These are phyloP conservation scores for Temnothorax unifasciatus DNA, from an alignment of 2,888 invertebrate species.

Conservation along the genomic window DNA sequence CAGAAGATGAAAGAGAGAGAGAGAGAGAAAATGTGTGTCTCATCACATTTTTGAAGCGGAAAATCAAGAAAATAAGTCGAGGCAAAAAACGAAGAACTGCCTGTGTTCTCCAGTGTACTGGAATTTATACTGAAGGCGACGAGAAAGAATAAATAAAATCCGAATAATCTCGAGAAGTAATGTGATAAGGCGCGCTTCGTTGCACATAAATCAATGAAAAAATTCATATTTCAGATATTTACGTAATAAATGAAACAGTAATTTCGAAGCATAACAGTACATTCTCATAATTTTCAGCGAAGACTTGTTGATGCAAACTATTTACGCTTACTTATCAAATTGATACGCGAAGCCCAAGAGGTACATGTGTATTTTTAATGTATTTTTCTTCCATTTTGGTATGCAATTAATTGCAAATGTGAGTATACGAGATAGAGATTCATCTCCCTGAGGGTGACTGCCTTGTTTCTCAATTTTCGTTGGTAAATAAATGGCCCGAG, in stretches of 20 bases:
- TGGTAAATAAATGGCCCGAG: neutral
- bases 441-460: neutral
- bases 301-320: neutral
- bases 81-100: neutral
- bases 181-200: neutral
- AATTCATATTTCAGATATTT: neutral
- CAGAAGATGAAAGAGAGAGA: neutral
- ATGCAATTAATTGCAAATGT: neutral
- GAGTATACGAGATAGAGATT: neutral
- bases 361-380: too few species aligned
- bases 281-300: neutral
- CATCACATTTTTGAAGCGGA: constrained; percentile 9
- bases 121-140: neutral
- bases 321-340: neutral
- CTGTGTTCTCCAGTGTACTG: neutral
- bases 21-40: neutral
- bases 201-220: neutral
- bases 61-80: constrained; percentile 30
- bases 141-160: neutral
- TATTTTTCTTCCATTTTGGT: neutral
- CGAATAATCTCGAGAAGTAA: neutral
- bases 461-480: neutral
- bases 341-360: neutral
- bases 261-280: neutral
- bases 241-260: neutral